Base-by-base conservation (phyloP, 2,888 invertebrate genomes). In the Polyploca ridens region DNA sequence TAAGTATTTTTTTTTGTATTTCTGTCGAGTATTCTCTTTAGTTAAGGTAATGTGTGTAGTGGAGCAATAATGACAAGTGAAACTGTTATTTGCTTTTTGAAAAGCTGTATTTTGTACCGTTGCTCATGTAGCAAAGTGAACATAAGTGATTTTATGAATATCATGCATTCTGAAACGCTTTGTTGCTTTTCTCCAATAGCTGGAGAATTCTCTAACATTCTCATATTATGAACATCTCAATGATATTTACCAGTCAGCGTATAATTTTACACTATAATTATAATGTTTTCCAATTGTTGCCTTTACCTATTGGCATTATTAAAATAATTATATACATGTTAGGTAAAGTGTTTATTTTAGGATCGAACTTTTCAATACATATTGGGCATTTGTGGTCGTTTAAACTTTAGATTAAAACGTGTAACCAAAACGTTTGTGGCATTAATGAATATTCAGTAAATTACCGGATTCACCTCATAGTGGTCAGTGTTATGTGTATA, bases 1-100 rank as follows among this genome's bases (percentile, higher is more conserved):
- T 93, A 91, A 93, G 93, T 93, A 92, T 93, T 92, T 90, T 88
- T n/a, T 85, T 84, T 79, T 67, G 66, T 71, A 76, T 81, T 84
- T 87, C 83, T 82, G 77, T 85, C 81, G 77, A 88, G 86, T 89
- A 88, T 90, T 88, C 84, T 85, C 75, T 81, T 84, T 83, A 79
- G 79, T 82, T 86, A 84, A 85, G 85, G 70, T 83, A 82, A 81
- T 79, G 75, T 82, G 72, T 83, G 77, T 79, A 77, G 78, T 75
- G 84, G 86, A 92, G 91, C 89, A 91, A 89, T 88, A 88, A 87
- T 85, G 75, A 86, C 77, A 79, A 79, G 64, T 41, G 59, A 54
- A 54, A 54, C 8, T 54, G 54, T 54, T 46, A n/a, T 46, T 46
- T 46, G 46, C n/a, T 54, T 54, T 54, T 19, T 54, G 8, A 19